Conservation (phyloP, 2,797 vertebrate genomes). For the Fistularia commersonii region DNA sequence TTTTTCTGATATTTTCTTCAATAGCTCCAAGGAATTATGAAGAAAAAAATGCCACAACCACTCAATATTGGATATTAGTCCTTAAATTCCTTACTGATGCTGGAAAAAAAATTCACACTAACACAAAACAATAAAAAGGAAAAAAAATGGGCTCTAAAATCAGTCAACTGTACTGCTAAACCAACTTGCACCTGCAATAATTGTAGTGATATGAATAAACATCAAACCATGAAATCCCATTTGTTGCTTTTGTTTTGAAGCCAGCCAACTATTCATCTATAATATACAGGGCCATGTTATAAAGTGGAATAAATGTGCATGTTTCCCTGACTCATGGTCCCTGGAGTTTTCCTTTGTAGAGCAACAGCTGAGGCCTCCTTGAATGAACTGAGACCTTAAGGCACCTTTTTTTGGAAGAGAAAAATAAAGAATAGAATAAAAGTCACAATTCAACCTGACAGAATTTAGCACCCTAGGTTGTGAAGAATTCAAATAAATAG, state of each 20-base stretch:
- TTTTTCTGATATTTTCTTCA: too few species aligned
- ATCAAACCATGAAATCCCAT: constrained; percentile 15
- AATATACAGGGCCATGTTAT: constrained; percentile 10
- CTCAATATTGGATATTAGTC: too few species aligned
- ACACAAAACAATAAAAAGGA: too few species aligned
- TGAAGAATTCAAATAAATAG: too few species aligned
- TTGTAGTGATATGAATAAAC: neutral
- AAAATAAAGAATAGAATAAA: neutral
- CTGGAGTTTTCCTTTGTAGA: constrained; percentile 7
- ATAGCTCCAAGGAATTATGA: too few species aligned
- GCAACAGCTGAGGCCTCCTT: constrained; percentile 32
- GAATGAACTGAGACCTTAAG: constrained; percentile 6
- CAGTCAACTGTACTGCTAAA: too few species aligned
- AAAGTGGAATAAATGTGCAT: constrained; percentile 13
- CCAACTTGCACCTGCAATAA: neutral
- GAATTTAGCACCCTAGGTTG: neutral
- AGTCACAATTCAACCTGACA: neutral
- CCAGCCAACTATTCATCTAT: constrained; percentile 17
- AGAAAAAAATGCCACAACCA: too few species aligned
- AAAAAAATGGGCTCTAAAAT: too few species aligned
- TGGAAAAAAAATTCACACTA: too few species aligned
- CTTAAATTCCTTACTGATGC: too few species aligned
- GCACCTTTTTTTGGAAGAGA: constrained; percentile 1
- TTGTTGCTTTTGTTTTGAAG: constrained; percentile 16
- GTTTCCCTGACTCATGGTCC: constrained; percentile 10